Evolutionary conservation across 2,888 invertebrate species (phyloP), one percentile per base, ranked within the genome.

Genomic region (Allolobophora icterica): DNA sequence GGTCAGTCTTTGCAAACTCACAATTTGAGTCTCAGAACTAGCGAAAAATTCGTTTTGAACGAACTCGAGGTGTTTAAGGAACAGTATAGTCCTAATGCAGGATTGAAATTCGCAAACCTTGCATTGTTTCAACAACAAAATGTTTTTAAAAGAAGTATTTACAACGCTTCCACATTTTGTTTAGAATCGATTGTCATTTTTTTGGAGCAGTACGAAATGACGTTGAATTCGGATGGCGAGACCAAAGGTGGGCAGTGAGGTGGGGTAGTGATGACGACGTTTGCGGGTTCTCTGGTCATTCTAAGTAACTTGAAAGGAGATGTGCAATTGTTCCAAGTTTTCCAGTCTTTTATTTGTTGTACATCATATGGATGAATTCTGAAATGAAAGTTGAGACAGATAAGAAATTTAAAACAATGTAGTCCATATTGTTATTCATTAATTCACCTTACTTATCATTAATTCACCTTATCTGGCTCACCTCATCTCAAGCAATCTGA

Each of bases 301-400:
- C 17, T 71, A n/a, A 8, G 71, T 30, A n/a, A n/a, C 71, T 71
- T 71, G 71, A 71, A 71, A 11, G 30, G 71, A 71, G 71, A 71
- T 71, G 71, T 52, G 52, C 19, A 52, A 52, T 52, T 52, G 52
- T 71, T 71, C 71, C n/a, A 71, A 30, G 71, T 71, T n/a, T 71
- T 71, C 71, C 71, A 71, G 8, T 71, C 71, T 30, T 19, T 90
- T 87, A 89, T 45, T 91, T 90, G 71, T 91, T 90, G 71, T 89
- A 58, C 91, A 91, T 91, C 91, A 91, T 91, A 33, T 91, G 42
- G 21, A 91, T 38, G 45, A 91, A 91, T 91, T 91, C 91, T 91
- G 91, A 90, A 90, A 91, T 34, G 34, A 38, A 45, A 38, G 89
- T 45, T 42, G 34, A 58, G 34, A 42, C n/a, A 21, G 34, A 90